These are phyloP conservation scores for Rhyacophila evoluta DNA, from an alignment of 2,888 invertebrate genomes.

Conservation along the genomic window DNA sequence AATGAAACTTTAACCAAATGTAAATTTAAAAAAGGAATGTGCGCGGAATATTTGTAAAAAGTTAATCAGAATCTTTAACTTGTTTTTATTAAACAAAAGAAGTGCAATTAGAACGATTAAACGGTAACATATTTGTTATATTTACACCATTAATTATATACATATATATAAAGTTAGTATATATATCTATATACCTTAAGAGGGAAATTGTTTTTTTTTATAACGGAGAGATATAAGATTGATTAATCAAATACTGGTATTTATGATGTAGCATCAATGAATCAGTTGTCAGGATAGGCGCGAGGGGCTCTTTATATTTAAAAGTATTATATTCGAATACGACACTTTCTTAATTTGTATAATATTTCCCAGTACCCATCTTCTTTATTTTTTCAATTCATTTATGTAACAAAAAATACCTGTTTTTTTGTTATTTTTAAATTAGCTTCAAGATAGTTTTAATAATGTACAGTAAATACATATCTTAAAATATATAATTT, in stretches of 20 bases:
- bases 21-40: conserved; percentile 56
- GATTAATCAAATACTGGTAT: conserved; percentile 67
- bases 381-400: no score
- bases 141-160: conserved; percentile 55
- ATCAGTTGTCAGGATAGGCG: conserved; percentile 41
- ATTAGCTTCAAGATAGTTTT: no score
- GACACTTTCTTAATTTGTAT: no score
- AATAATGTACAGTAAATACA: no score
- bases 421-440: no score
- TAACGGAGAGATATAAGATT: conserved; percentile 77
- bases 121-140: conserved; percentile 64
- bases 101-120: conserved; percentile 73
- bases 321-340: no score
- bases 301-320: neutral
- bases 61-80: conserved; percentile 56
- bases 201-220: conserved; percentile 57
- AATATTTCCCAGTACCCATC: no score
- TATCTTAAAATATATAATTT: no score
- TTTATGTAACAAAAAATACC: no score
- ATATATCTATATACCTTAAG: conserved; percentile 69
- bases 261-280: conserved; percentile 50
- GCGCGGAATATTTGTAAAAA: conserved; percentile 56
- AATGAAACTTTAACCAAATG: conserved; percentile 41
- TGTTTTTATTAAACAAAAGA: conserved; percentile 68
- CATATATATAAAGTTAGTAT: conserved; percentile 56